Conservation (phyloP, 2,797 vertebrate species). For the Clangula hyemalis region DNA sequence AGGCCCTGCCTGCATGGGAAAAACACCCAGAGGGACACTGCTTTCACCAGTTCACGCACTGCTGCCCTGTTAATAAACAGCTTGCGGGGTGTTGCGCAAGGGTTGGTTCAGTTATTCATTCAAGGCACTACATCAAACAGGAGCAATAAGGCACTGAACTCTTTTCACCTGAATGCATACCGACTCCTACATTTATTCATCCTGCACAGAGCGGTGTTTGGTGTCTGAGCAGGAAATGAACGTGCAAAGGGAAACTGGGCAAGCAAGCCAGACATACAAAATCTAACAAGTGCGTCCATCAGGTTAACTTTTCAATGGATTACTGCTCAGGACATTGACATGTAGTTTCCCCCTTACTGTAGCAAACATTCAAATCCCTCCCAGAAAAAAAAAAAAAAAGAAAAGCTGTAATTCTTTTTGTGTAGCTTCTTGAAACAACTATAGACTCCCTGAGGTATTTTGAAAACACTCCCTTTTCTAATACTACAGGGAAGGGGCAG, state of each 20-base stretch:
- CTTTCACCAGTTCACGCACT: rapidly evolving
- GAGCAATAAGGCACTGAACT: neutral
- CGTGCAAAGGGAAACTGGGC: neutral
- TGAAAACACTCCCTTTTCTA: neutral
- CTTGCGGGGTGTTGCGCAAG: neutral
- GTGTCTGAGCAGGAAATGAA: neutral
- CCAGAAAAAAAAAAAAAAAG: rapidly evolving
- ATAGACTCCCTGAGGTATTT: rapidly evolving
- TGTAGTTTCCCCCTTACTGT: neutral
- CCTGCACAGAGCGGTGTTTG: neutral
- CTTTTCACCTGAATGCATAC: neutral
- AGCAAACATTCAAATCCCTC: neutral
- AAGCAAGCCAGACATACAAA: neutral
- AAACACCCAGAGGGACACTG: neutral
- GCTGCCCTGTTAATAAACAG: constrained; percentile 40
- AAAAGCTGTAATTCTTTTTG: neutral
- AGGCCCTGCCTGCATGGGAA: rapidly evolving
- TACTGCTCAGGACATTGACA: neutral
- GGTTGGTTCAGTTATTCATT: constrained; percentile 14
- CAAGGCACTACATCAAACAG: neutral
- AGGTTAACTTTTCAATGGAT: neutral
- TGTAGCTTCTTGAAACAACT: neutral
- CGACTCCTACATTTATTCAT: neutral
- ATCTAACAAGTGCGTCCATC: neutral
- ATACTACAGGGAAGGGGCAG: neutral